These are phyloP conservation scores for Tragelaphus buxtoni DNA, from an alignment of 2,113 vertebrate species.

Conservation along the genomic window DNA sequence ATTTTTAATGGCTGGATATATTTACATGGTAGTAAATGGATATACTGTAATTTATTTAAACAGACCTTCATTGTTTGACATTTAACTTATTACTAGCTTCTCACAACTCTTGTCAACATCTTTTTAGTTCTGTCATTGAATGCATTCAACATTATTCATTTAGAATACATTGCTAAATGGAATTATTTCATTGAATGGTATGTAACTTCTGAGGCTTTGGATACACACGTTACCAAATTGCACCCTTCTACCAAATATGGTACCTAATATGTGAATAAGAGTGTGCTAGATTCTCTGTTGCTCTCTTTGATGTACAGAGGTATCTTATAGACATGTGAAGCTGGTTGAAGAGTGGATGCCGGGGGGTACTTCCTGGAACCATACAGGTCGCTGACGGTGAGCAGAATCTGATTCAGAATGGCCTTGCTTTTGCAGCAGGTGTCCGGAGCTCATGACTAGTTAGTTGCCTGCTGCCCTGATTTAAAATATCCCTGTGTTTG, in stretches of 20 bases:
- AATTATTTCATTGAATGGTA: not conserved
- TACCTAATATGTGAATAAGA: not conserved
- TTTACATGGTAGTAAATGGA: not conserved
- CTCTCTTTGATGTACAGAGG: not conserved
- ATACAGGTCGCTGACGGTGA: not conserved
- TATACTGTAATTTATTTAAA: not conserved
- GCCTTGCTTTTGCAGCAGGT: not conserved
- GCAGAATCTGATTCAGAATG: not conserved
- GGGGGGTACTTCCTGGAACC: not conserved
- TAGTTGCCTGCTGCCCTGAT: not conserved
- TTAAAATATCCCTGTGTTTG: not conserved
- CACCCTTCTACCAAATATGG: no score
- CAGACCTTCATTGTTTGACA: not conserved
- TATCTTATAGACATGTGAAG: not conserved
- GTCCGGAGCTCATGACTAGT: not conserved
- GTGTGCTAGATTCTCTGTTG: not conserved
- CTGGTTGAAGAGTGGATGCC: not conserved
- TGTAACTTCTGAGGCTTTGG: not conserved
- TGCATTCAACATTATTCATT: not conserved
- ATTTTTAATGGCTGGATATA: not conserved
- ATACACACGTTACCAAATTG: not conserved
- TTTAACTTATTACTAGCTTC: constrained; percentile 11
- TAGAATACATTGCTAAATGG: not conserved
- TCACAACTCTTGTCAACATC: not conserved
- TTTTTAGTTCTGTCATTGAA: not conserved